Base-by-base conservation (phyloP, 2,888 invertebrate species). In the Calliscelio sp. region DNA sequence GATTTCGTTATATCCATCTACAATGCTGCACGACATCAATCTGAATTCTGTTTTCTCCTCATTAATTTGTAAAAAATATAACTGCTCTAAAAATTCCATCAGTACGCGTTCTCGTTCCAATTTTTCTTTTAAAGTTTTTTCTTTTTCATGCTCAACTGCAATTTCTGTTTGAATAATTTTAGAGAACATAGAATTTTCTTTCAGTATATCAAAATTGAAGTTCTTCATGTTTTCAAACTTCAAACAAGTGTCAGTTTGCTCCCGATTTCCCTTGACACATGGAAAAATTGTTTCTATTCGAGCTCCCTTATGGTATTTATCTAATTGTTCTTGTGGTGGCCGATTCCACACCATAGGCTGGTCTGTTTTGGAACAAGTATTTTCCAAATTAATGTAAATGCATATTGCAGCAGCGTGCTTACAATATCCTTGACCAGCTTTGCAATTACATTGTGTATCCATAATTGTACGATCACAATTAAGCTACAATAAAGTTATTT, bases 321-420 rank as follows among this genome's bases (percentile, higher is more conserved):
- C 49, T 14, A 65, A n/a, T 6, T 41, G 32, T 14, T 14, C 16
- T 32, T 49, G 28, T 46, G 65, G 16, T n/a, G 53, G 38, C 11
- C 28, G 32, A 53, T 68, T 68, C 66, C 66, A 68, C 14, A 68
- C 18, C 46, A 68, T 46, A 1, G 53, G 66, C 6, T 53, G 51
- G 49, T 68, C 53, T 4, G 66, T 68, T 20, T 68, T 68, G 0
- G 53, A 68, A 10, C 20, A 35, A 8, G 38, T 68, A 68, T 68
- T 68, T 53, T 68, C 53, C 0, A 2, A 8, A n/a, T 68, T 68
- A 0, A 68, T 22, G 24, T 18, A 49, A 2, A 65, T 46, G n/a
- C 65, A 65, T n/a, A 68, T 7, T 35, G 66, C 51, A 68, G 66
- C 53, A 10, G 63, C 63, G 44, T 63, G 63, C n/a, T 63, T 63